Conservation (phyloP, 2,113 vertebrate species). For the Rhodinocichla rosea region DNA sequence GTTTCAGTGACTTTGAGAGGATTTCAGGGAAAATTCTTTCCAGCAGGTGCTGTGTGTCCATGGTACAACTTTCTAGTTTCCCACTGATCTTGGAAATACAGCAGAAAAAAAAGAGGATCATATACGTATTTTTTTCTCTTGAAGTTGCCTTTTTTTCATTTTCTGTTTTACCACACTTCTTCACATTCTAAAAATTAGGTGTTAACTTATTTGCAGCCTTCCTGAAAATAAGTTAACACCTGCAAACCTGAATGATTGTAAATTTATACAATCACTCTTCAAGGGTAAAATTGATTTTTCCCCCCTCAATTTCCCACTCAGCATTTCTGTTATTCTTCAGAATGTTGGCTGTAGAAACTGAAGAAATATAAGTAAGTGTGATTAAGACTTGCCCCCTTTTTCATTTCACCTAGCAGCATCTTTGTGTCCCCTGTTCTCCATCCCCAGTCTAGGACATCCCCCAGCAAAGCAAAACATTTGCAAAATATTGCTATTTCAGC, state of each 20-base stretch:
- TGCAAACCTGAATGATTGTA: neutral
- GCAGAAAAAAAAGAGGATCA: neutral
- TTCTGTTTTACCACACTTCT: neutral
- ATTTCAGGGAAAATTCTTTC: neutral
- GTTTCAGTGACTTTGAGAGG: neutral
- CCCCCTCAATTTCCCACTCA: neutral
- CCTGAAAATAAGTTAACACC: no score
- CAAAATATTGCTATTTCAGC: neutral
- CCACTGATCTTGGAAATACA: neutral
- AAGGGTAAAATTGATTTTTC: neutral
- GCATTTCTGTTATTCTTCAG: neutral
- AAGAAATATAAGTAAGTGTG: neutral
- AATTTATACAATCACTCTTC: neutral
- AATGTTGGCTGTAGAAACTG: neutral
- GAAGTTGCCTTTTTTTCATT: neutral
- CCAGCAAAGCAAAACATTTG: neutral
- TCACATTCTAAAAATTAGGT: neutral
- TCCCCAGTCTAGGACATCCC: accelerated
- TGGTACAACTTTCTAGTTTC: neutral
- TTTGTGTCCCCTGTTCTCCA: neutral
- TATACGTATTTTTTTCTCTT: neutral
- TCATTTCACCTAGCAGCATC: neutral
- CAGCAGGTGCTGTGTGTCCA: neutral
- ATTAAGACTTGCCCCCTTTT: neutral
- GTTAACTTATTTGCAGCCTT: neutral